Evolutionary conservation across 2,888 invertebrate species (phyloP).

Genomic region (Abrostola triplasia): DNA sequence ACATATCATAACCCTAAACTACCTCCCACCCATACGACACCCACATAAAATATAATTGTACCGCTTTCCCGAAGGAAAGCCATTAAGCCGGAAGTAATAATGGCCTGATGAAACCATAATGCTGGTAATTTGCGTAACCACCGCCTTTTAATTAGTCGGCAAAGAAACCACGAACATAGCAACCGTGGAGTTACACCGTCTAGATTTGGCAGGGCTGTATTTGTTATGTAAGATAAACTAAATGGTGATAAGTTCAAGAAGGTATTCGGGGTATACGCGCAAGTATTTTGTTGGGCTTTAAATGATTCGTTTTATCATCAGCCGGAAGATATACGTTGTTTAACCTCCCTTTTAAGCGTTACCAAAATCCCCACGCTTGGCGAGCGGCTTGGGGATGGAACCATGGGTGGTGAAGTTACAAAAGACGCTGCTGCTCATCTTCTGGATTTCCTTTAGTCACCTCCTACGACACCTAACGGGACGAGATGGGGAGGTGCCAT

Average conservation of each 20-base stretch:
- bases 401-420: no score
- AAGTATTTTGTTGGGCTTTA: not conserved
- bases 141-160: constrained; percentile 74
- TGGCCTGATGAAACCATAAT: constrained; percentile 75
- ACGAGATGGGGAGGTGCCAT: no score
- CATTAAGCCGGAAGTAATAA: constrained; percentile 70
- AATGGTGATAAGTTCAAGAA: not conserved
- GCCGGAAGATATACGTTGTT: no score
- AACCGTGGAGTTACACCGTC: constrained; percentile 33
- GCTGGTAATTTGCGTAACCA: constrained; percentile 73
- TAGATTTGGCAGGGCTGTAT: constrained; percentile 40
- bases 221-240: not conserved
- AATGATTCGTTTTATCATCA: not conserved
- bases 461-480: no score
- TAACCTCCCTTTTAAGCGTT: no score
- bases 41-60: constrained; percentile 67
- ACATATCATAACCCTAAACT: constrained; percentile 30
- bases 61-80: constrained; percentile 54
- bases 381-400: no score
- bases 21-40: constrained; percentile 30
- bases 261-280: not conserved
- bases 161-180: constrained; percentile 67
- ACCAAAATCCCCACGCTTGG: no score
- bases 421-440: no score
- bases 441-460: no score